These are phyloP conservation scores for Rhea americana DNA, from an alignment of 2,113 vertebrate genomes.

Conservation along the genomic window DNA sequence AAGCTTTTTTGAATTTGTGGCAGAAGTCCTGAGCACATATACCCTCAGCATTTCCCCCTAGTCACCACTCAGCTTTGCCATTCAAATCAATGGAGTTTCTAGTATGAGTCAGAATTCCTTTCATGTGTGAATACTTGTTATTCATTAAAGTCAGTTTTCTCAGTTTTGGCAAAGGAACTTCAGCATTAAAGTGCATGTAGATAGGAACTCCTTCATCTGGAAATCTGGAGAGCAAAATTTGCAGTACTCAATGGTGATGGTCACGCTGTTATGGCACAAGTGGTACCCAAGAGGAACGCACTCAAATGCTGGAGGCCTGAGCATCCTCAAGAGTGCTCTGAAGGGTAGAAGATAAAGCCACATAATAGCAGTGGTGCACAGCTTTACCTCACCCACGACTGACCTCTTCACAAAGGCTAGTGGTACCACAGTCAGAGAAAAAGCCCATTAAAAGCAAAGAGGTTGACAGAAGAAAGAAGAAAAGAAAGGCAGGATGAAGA, in stretches of 20 bases:
- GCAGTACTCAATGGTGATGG: fast-evolving
- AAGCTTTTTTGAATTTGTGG: neutral
- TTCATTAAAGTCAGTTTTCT: neutral
- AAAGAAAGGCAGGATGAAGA: neutral
- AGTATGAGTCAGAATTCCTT: fast-evolving
- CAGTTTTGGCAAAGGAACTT: neutral
- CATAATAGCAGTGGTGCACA: neutral
- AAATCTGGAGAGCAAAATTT: fast-evolving
- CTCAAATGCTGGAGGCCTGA: neutral
- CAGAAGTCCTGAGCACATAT: neutral
- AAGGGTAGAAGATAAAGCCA: neutral
- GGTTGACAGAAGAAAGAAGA: neutral
- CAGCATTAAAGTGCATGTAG: neutral
- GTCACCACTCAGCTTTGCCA: neutral
- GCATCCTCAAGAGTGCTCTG: neutral
- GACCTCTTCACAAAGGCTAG: constrained; percentile 18
- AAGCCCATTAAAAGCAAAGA: neutral
- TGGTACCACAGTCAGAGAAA: neutral
- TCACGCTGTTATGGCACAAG: neutral
- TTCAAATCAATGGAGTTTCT: neutral
- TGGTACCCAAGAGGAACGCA: fast-evolving
- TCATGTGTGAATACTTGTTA: neutral
- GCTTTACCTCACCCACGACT: neutral
- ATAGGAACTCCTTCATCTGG: neutral
- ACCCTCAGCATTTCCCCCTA: fast-evolving